Evolutionary conservation across 2,888 invertebrate species (phyloP).

Genomic region (Mimumesa dahlbomi): DNA sequence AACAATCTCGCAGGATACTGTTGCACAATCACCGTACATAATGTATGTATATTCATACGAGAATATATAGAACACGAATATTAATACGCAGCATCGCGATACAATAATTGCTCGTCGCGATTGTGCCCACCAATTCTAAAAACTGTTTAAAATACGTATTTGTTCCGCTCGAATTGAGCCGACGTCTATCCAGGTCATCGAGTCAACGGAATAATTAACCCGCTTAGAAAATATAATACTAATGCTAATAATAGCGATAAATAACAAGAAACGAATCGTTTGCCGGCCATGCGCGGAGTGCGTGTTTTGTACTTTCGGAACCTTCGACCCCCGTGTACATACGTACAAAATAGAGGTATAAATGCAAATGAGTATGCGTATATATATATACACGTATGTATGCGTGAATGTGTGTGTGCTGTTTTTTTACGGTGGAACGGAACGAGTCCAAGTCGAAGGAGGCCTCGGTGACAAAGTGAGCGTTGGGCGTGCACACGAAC

Average conservation of each 20-base stretch:
- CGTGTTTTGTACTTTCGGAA: conserved; percentile 19
- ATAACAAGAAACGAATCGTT: background rate
- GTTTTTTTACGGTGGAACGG: conserved; percentile 33
- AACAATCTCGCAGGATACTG: too few relatives aligned
- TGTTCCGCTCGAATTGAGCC: background rate
- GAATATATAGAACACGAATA: too few relatives aligned
- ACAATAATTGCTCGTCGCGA: background rate
- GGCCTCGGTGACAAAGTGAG: conserved; percentile 74
- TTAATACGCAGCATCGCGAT: too few relatives aligned
- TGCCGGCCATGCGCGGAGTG: conserved; percentile 7
- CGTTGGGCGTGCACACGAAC: conserved; percentile 64
- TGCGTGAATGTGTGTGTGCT: background rate
- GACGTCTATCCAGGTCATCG: conserved; percentile 2
- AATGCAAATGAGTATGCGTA: conserved; percentile 31
- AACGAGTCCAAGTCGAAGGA: conserved; percentile 48
- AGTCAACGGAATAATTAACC: conserved; percentile 7
- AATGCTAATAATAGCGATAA: background rate
- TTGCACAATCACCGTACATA: too few relatives aligned
- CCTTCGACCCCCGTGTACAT: conserved; percentile 43
- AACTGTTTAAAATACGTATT: background rate
- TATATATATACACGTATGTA: too few relatives aligned
- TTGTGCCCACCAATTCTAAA: background rate
- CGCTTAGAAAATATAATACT: background rate
- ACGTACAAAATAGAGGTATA: conserved; percentile 43
- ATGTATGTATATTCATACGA: too few relatives aligned